Evolutionary conservation across 2,113 vertebrate species (phyloP).

Genomic region (Toxotes chatareus): DNA sequence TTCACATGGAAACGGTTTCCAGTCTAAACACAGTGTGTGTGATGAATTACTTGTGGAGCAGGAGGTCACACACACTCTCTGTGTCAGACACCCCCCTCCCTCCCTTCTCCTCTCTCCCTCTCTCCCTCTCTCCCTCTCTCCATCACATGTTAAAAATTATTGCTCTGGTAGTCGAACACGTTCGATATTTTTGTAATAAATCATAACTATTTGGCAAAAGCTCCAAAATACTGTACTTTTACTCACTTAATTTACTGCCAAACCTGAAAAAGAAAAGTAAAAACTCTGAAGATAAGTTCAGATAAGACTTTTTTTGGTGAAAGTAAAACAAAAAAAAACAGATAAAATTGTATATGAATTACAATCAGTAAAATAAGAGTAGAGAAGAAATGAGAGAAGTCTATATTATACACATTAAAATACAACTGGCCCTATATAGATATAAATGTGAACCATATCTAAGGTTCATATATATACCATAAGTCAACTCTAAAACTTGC

Average conservation of each 20-base stretch:
- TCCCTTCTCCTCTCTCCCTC: background rate
- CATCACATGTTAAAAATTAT: conserved; percentile 9
- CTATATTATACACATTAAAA: background rate
- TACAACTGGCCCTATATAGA: too few relatives aligned
- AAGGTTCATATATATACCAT: too few relatives aligned
- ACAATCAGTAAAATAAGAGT: background rate
- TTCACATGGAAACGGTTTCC: conserved; percentile 83
- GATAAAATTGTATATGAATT: background rate
- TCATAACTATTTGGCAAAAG: background rate
- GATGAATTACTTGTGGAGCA: conserved; percentile 79
- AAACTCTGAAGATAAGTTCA: background rate
- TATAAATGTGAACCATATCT: too few relatives aligned
- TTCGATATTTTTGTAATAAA: conserved; percentile 19
- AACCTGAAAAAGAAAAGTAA: background rate
- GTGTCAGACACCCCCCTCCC: background rate
- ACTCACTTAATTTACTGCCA: background rate
- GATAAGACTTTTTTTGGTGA: too few relatives aligned
- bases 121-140: background rate
- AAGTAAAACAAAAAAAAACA: too few relatives aligned
- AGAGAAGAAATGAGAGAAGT: background rate
- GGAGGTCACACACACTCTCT: conserved; percentile 59
- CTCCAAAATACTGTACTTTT: background rate
- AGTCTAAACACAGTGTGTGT: conserved; percentile 79
- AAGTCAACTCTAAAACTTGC: background rate
- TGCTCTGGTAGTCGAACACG: background rate